phyloP scores from a whole-genome alignment of 2,888 invertebrate genomes.

The Nemotelus nigrinus region DNA sequence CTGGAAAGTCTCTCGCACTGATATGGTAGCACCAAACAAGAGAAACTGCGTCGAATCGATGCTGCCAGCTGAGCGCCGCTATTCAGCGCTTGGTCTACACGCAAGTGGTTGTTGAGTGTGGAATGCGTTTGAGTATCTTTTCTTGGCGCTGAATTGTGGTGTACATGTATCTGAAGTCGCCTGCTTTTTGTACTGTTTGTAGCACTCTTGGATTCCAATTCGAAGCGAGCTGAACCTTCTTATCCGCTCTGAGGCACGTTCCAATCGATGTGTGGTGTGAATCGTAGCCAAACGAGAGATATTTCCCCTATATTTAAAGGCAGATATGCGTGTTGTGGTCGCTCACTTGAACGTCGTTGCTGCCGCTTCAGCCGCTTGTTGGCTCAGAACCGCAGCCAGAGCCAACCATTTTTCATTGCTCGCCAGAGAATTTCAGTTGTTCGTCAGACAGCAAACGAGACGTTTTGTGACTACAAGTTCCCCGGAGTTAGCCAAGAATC shows the following conservation, averaged over 20 bases:
- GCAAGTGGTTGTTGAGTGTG: conserved; percentile 11
- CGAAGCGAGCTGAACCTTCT: no score
- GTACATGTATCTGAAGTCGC: not conserved
- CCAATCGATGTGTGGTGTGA: not conserved
- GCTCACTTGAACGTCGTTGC: not conserved
- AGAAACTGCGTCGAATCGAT: not conserved
- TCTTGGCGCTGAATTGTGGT: not conserved
- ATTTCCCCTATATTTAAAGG: not conserved
- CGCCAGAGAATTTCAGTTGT: conserved; percentile 47
- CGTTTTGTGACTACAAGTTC: conserved; percentile 26
- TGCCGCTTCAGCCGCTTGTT: conserved; percentile 5
- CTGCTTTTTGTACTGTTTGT: no score
- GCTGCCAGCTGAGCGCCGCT: not conserved
- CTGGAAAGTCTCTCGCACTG: not conserved
- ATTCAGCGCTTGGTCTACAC: not conserved
- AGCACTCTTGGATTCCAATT: no score
- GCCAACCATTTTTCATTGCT: conserved; percentile 38
- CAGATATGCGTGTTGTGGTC: conserved; percentile 12
- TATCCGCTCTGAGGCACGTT: no score
- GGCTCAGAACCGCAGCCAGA: not conserved
- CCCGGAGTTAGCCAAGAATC: not conserved
- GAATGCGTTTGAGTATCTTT: not conserved
- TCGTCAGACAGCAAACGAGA: conserved; percentile 49
- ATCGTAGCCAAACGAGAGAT: not conserved
- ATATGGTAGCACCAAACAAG: not conserved